These are phyloP conservation scores for Antheraea yamamai DNA, from an alignment of 2,888 invertebrate species.

Conservation along the genomic window DNA sequence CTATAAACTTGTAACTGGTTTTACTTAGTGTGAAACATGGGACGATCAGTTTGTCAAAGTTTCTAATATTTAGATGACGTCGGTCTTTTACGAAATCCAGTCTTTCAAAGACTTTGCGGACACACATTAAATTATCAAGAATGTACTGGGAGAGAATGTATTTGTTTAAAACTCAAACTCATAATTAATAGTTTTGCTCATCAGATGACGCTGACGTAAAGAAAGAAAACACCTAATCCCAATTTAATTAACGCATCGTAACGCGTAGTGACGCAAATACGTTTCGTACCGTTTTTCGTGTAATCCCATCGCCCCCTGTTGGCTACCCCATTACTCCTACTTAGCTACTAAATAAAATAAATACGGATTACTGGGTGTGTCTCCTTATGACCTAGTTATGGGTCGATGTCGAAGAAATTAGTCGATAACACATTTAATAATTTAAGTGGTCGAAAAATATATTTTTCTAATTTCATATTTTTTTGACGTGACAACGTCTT, in stretches of 20 bases:
- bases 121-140: too few relatives aligned
- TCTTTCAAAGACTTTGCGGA: too few relatives aligned
- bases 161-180: not conserved
- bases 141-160: too few relatives aligned
- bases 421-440: slow-evolving; percentile 20
- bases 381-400: slow-evolving; percentile 42
- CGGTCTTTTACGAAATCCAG: too few relatives aligned
- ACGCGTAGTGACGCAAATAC: slow-evolving; percentile 20
- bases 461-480: too few relatives aligned
- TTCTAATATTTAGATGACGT: too few relatives aligned
- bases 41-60: too few relatives aligned
- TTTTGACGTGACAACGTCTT: too few relatives aligned
- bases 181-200: not conserved
- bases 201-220: not conserved
- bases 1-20: too few relatives aligned
- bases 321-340: slow-evolving; percentile 54
- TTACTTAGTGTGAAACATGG: too few relatives aligned
- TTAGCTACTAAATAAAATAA: slow-evolving; percentile 64
- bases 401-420: slow-evolving; percentile 26
- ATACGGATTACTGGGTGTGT: slow-evolving; percentile 57
- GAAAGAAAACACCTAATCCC: slow-evolving; percentile 13
- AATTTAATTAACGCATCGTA: slow-evolving; percentile 20
- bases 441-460: too few relatives aligned
- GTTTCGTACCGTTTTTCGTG: slow-evolving; percentile 38
- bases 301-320: slow-evolving; percentile 42